Evolutionary conservation across 1,140 invertebrate genomes (phyloP), one percentile per base, ranked within the genome.

Genomic region (Drosophila burlai): DNA sequence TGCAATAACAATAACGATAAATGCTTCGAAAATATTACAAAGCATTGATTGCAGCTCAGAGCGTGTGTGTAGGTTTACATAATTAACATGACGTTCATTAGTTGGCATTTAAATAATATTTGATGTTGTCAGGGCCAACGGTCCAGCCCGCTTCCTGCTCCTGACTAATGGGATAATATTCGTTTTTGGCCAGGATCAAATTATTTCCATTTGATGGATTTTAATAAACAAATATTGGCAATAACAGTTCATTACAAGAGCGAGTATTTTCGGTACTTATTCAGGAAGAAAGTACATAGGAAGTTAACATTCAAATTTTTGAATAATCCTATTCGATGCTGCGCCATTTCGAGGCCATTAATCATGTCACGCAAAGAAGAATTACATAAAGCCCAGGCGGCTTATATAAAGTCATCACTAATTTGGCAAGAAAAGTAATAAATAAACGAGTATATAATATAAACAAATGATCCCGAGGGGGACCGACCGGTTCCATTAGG

Each of bases 31-130:
- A 67, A 72, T 80, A 43, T 61, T 71, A 72, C 52, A 68, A 59
- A 29, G 43, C 54, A 34, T 42, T 42, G 52, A 65, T 26, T 76
- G 46, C 40, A 7, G 54, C 15, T 16, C 34, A 24, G 34, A 1
- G n/a, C 13, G 45, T n/a, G 55, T 24, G 46, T 55, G 45, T 63
- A 40, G 36, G 76, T 72, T 89, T 84, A 78, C 77, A 75, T 84
- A 84, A 89, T 89, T 84, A 89, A 87, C 81, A 75, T 55, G 62
- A 73, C 65, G 65, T 72, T 87, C 74, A 75, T 83, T 81, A 89
- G 84, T 77, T 77, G 60, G 63, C 72, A 83, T 77, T 76, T 77
- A 40, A 72, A 52, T 61, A 77, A 58, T 61, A 73, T 73, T 73
- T 73, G 36, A 52, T 61, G 46, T 73, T 71, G 69, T 9, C 54